Base-by-base conservation (phyloP, 2,797 vertebrate species). In the Microcaecilia unicolor region DNA sequence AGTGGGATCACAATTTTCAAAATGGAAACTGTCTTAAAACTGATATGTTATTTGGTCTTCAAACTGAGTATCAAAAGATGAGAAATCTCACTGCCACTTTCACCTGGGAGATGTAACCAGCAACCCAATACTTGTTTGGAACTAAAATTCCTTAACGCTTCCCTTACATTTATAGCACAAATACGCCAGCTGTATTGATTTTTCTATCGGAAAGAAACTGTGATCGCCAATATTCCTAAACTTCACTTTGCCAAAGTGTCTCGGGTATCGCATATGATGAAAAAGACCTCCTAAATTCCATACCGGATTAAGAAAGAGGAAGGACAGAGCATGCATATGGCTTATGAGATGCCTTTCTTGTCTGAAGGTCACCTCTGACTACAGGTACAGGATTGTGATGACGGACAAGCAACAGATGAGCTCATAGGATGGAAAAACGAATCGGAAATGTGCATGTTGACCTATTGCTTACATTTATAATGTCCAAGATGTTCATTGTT, bases 281-380 rank as follows among this genome's bases (percentile, higher is more conserved):
- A 22, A n/a, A 6, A 15, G 8, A n/a, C 3, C 15, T 0, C 2
- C 2, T 14, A 6, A 0, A 0, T 21, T 1, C 1, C 6, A 3
- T 14, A 3, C 7, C 2, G 1, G 2, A 1, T 11, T 8, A 23
- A 3, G 0, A 1, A 5, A 3, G 0, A 1, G 5, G 36, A 12
- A 7, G 23, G 10, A 9, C 4, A 11, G 14, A 3, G 3, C 1
- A 3, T 14, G 24, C 10, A 9, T 28, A 14, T n/a, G n/a, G n/a
- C n/a, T n/a, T n/a, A n/a, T n/a, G n/a, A n/a, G n/a, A n/a, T n/a
- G n/a, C n/a, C 29, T 24, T 5, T 4, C 20, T 8, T 31, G 31
- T 34, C 24, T 14, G 1, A 4, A 37, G 31, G 27, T 17, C 8
- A 0, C 8, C 28, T 18, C 15, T 27, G 32, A 12, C 3, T 6